Base-by-base conservation (phyloP, 2,888 invertebrate genomes). In the Apamea crenata region DNA sequence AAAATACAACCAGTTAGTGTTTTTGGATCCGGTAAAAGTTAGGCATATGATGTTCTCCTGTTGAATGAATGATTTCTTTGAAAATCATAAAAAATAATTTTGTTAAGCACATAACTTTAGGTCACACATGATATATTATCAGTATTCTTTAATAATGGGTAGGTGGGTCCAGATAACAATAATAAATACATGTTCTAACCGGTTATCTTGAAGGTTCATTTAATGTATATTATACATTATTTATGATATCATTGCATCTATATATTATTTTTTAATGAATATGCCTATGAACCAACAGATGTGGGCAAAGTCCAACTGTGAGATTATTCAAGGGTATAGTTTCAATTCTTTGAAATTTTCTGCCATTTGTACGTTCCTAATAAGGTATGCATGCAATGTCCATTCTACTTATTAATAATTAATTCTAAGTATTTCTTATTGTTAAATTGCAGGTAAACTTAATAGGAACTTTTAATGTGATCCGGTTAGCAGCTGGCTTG, bases 391-490 rank as follows among this genome's bases (percentile, higher is more conserved):
- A 16, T n/a, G 8, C 36, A 36, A 66, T 56, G 8, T 25, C 56
- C 56, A 32, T 69, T 14, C 36, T 36, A 16, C 36, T 74, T 69
- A 16, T 21, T 14, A 47, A 32, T 76, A 36, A 32, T 5, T 2
- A 50, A 44, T 47, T 47, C 18, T 40, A 68, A 50, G 2, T 40
- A 32, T 61, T 47, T 53, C 18, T 68, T 47, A 29, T 21, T 67
- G 70, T 85, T 68, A n/a, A n/a, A 29, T 93, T 95, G 66, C 91
- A 98, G 98, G 98, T 99, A 0, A 99, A 99, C 93, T 97, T 99
- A 12, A 96, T 98, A 68, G 99, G 99, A 8, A 99, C 99, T 0
- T 99, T 99, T 94, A 99, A 99, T 95, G 99, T 99, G 0, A 98
- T 98, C 74, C 97, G 99, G 29, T 96, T 99, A 81, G 97, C 98